phyloP scores from a whole-genome alignment of 2,888 invertebrate genomes.

The Scaptodrosophila latifasciaeformis region DNA sequence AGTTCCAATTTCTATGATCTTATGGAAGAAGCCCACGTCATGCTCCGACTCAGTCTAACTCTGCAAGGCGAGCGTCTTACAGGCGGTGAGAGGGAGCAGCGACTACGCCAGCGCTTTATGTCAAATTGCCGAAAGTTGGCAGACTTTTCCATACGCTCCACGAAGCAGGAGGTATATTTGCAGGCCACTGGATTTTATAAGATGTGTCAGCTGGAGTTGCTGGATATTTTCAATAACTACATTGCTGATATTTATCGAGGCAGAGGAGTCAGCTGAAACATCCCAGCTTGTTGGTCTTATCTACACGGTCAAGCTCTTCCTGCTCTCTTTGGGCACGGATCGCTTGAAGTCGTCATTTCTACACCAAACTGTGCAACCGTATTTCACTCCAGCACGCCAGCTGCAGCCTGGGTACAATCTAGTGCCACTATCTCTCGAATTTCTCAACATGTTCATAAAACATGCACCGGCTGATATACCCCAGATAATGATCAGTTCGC shows the following conservation, averaged over 20 bases:
- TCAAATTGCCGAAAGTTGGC: slow-evolving; percentile 71
- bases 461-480: slow-evolving; percentile 70
- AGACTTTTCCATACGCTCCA: slow-evolving; percentile 72
- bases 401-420: slow-evolving; percentile 59
- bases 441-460: slow-evolving; percentile 72
- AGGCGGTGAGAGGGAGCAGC: slow-evolving; percentile 51
- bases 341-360: slow-evolving; percentile 67
- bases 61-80: slow-evolving; percentile 61
- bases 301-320: slow-evolving; percentile 70
- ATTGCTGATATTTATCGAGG: slow-evolving; percentile 51
- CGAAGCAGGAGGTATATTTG: slow-evolving; percentile 71
- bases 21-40: slow-evolving; percentile 83
- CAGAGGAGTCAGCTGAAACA: slow-evolving; percentile 32
- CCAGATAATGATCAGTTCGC: slow-evolving; percentile 69
- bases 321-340: slow-evolving; percentile 68
- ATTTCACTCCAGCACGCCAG: slow-evolving; percentile 55
- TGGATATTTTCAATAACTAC: slow-evolving; percentile 69
- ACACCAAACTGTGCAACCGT: slow-evolving; percentile 64
- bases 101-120: slow-evolving; percentile 62
- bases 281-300: slow-evolving; percentile 66
- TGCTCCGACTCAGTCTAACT: slow-evolving; percentile 76
- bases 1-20: slow-evolving; percentile 83
- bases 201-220: slow-evolving; percentile 71
- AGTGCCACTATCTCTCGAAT: slow-evolving; percentile 68
- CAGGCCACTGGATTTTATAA: slow-evolving; percentile 74